These are phyloP conservation scores for Tragelaphus strepsiceros DNA, from an alignment of 2,113 vertebrate species.

Conservation along the genomic window DNA sequence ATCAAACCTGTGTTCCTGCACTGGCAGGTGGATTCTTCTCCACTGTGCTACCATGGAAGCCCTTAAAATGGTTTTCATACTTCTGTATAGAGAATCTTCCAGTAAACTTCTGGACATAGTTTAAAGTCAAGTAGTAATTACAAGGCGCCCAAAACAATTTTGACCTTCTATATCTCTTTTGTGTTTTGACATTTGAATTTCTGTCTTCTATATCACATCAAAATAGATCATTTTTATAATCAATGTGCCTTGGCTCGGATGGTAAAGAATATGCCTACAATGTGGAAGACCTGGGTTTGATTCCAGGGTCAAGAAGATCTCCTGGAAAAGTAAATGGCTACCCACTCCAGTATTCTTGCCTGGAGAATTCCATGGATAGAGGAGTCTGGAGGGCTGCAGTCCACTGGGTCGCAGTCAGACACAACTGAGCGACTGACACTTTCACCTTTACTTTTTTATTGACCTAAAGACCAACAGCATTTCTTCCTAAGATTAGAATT, in stretches of 20 bases:
- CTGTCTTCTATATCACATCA: not conserved
- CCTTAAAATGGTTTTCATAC: slow-evolving; percentile 26
- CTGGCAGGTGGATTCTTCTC: not conserved
- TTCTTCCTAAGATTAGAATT: not conserved
- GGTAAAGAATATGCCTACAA: not conserved
- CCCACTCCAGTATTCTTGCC: not conserved
- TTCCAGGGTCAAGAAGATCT: not conserved
- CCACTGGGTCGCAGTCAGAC: not conserved
- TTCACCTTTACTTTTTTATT: not conserved
- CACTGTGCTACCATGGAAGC: not conserved
- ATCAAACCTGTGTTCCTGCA: not conserved
- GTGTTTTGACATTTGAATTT: not conserved
- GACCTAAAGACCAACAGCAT: not conserved
- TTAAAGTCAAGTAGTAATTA: slow-evolving; percentile 14
- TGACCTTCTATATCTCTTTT: not conserved
- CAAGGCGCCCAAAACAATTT: not conserved
- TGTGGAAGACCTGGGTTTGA: not conserved
- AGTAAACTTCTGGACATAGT: slow-evolving; percentile 50
- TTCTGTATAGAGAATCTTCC: slow-evolving; percentile 1
- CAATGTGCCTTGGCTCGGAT: not conserved
- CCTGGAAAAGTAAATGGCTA: not conserved
- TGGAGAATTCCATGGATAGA: not conserved
- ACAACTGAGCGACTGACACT: not conserved
- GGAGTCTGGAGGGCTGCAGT: not conserved
- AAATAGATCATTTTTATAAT: not conserved